Evolutionary conservation across 2,113 vertebrate species (phyloP).

Genomic region (Pluvianellus socialis): DNA sequence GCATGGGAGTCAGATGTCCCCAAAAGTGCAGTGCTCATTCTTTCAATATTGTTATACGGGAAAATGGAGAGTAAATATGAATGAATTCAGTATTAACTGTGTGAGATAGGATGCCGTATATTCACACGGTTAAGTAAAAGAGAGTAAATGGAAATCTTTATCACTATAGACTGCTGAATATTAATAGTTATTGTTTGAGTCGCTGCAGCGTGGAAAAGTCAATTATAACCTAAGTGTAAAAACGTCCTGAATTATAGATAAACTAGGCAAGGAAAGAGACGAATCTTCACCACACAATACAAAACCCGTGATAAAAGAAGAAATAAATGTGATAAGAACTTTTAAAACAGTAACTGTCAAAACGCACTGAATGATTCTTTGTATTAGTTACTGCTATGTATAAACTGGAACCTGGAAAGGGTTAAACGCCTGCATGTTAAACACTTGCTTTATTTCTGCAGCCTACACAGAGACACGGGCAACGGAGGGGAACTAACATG

Average conservation of each 20-base stretch:
- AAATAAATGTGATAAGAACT: constrained; percentile 58
- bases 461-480: constrained; percentile 5
- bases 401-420: background rate
- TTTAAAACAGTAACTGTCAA: constrained; percentile 53
- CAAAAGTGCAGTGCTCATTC: background rate
- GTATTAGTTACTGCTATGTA: background rate
- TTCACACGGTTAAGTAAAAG: constrained; percentile 51
- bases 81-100: constrained; percentile 48
- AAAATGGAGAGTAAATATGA: constrained; percentile 65
- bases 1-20: background rate
- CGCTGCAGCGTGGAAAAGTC: constrained; percentile 68
- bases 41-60: background rate
- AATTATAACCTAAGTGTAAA: constrained; percentile 72
- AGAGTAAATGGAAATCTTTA: constrained; percentile 75
- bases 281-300: constrained; percentile 46
- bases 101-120: constrained; percentile 57
- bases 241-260: constrained; percentile 71
- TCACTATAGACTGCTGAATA: constrained; percentile 71
- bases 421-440: constrained; percentile 41
- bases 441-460: constrained; percentile 26
- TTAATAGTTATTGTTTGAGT: constrained; percentile 76
- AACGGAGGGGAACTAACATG: constrained; percentile 1
- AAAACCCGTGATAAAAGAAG: constrained; percentile 42
- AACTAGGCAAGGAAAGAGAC: constrained; percentile 52
- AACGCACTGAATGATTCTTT: background rate